Base-by-base conservation (phyloP, 2,797 vertebrate species). In the Arrhamphus sclerolepis region DNA sequence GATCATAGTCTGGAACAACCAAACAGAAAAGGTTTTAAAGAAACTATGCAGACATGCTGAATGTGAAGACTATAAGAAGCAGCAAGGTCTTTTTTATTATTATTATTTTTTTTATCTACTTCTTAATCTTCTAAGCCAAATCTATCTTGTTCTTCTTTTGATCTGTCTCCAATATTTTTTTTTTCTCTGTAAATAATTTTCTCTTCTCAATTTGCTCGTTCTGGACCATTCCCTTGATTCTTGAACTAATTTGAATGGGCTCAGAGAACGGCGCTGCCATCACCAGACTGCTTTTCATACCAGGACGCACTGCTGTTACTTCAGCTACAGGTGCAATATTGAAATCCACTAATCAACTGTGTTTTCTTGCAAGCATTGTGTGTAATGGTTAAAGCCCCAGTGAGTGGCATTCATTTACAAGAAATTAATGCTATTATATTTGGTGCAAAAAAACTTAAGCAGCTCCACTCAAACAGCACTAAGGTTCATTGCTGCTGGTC, bases 1-100 rank as follows among this genome's bases (percentile, higher is more conserved):
- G 84, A 91, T 94, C 47, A 60, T 90, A 46, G 74, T 95, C 48
- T 94, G 92, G 92, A 94, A 93, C 43, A 94, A 71, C 67, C 89
- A 75, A 70, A 92, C 93, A 20, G 92, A 93, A 84, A 94, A 88
- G 16, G 84, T 83, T 77, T 56, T 76, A 49, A 76, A 81, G 53
- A 91, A 92, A 74, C 81, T 92, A 47, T 31, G 24, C 20, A 82
- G 82, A 42, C 64, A 48, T 49, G 17, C 59, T 42, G 63, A 78
- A 68, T 38, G 14, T 38, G 34, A 14, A 16, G 34, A 38, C 34
- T 29, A 46, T 61, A 49, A 56, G 40, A 66, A 42, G 14, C 58
- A 66, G 29, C 54, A 22, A 66, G 57, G 59, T 65, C 21, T 61
- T 20, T 50, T 21, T 44, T 59, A 31, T 13, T 38, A 4, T 1